phyloP scores from a whole-genome alignment of 2,113 vertebrate genomes.

The Pica pica region DNA sequence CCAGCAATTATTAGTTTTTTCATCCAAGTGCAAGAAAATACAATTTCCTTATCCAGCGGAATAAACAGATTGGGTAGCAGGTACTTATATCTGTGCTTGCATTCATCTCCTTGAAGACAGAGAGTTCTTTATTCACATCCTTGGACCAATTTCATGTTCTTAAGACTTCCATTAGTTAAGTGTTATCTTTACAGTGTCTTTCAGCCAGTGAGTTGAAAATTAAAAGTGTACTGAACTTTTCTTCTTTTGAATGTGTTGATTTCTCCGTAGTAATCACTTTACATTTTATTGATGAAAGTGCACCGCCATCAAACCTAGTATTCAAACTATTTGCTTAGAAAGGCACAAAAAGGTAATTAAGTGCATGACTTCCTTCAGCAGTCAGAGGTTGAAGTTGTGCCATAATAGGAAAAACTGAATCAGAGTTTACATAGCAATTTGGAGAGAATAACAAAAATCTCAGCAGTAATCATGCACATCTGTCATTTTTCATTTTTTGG shows the following conservation, averaged over 20 bases:
- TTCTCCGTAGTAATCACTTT: background rate
- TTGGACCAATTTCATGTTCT: background rate
- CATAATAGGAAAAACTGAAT: constrained; percentile 32
- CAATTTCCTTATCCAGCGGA: background rate
- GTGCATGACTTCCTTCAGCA: background rate
- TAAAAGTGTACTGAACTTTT: background rate
- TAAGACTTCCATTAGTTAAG: background rate
- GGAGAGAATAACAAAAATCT: constrained; percentile 15
- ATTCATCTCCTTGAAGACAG: background rate
- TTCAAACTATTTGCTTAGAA: background rate
- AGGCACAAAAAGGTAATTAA: background rate
- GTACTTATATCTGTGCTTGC: background rate
- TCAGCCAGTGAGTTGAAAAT: constrained; percentile 1
- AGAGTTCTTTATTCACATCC: background rate
- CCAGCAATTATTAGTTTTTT: background rate
- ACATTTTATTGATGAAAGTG: background rate
- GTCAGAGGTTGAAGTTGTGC: background rate
- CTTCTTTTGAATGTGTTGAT: background rate
- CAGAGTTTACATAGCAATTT: constrained; percentile 18
- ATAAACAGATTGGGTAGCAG: background rate
- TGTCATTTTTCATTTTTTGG: constrained; percentile 46
- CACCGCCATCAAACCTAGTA: background rate
- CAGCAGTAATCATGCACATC: background rate
- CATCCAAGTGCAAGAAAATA: background rate
- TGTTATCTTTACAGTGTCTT: background rate